Base-by-base conservation (phyloP, 2,888 invertebrate genomes). In the Exephanes ischioxanthus region DNA sequence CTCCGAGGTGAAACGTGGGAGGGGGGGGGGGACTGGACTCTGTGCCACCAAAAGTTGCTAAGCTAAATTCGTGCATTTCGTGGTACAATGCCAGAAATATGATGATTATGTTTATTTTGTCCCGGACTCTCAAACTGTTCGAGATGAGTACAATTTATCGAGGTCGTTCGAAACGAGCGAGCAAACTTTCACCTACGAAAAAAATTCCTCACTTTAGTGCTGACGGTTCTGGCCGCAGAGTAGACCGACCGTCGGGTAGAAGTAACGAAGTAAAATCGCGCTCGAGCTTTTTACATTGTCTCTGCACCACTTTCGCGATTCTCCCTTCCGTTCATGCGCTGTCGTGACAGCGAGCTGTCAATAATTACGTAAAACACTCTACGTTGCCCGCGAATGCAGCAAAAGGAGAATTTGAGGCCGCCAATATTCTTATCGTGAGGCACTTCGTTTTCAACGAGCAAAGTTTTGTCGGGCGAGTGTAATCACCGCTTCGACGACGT, bases 301-400 rank as follows among this genome's bases (percentile, higher is more conserved):
- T 61, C 22, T 61, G 22, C 55, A 22, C 16, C 55, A 16, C 30
- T 2, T 30, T 22, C 30, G 63, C 33, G n/a, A 63, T 14, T 37
- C 37, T 30, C 6, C 22, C 16, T 33, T 63, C 66, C 6, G 67
- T 67, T 67, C 41, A 67, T 67, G 67, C 45, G 68, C 68, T 41
- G 63, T 78, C 82, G 78, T 88, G 86, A 88, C 87, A 87, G 80
- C 33, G 26, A 68, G 45, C 84, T 88, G 86, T 88, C 87, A 88
- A 86, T 87, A 86, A 86, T 88, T 87, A 86, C 77, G 82, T 88
- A 87, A 86, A 61, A n/a, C 16, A 14, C 22, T 30, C 14, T 66
- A 22, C 45, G 72, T 72, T 61, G 26, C 53, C n/a, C 48, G 26
- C 75, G 79, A 72, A 48, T 67, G 71, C 76, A 76, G 51, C 68